Evolutionary conservation across 2,113 vertebrate species (phyloP).

Genomic region (Brienomyrus brachyistius): DNA sequence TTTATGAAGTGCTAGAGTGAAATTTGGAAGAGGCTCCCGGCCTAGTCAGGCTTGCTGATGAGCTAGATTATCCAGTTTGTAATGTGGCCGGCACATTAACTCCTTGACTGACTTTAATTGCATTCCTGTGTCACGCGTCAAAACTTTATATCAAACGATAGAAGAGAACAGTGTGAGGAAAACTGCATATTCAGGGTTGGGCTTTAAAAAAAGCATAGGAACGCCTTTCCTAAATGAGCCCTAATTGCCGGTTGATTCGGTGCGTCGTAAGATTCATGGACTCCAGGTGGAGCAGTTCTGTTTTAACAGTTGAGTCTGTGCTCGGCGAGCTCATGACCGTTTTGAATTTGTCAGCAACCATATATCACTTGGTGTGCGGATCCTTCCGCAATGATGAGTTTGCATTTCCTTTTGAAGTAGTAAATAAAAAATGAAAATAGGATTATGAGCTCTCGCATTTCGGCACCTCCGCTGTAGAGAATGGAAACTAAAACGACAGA

Average conservation of each 20-base stretch:
- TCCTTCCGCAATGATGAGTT: not conserved
- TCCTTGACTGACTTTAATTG: conserved; percentile 49
- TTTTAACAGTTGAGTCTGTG: not conserved
- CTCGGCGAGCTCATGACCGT: not conserved
- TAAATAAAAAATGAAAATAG: not conserved
- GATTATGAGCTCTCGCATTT: not conserved
- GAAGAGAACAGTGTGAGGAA: not conserved
- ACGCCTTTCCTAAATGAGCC: not conserved
- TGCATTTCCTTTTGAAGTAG: not conserved
- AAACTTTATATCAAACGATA: not conserved
- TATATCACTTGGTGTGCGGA: not conserved
- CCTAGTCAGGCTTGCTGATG: not conserved
- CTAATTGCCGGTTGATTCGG: not conserved
- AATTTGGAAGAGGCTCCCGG: not conserved
- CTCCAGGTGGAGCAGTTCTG: not conserved
- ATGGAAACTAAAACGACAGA: not conserved
- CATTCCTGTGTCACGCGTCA: conserved; percentile 35
- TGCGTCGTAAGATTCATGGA: not conserved
- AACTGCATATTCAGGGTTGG: not conserved
- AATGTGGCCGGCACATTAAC: conserved; percentile 36
- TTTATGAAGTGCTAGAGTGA: not conserved
- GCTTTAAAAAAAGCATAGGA: not conserved
- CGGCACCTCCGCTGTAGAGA: not conserved
- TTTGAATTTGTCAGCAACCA: not conserved
- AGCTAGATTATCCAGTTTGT: not conserved